A percentile compares a stretch with the other conserved stretches of the same genome.
Conservation (phyloP, 2,797 vertebrate genomes). For the Myotis planiceps region DNA sequence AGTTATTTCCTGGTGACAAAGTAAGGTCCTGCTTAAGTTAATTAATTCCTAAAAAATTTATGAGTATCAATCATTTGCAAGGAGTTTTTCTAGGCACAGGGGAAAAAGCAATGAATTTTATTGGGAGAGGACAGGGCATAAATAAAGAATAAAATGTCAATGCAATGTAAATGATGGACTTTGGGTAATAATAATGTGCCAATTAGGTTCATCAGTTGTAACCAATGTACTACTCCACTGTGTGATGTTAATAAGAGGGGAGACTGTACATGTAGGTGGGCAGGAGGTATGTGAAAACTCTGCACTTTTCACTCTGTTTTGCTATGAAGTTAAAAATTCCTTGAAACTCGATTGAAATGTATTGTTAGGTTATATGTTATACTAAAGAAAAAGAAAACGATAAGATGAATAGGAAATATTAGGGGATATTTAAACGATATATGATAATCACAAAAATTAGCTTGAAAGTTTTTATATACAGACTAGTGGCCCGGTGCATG, state of each 20-base stretch:
- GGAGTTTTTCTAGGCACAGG: neutral
- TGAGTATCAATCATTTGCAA: neutral
- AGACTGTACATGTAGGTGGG: rapidly evolving
- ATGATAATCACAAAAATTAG: neutral
- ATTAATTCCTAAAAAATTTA: neutral
- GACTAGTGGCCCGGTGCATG: too few relatives aligned
- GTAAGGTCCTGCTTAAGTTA: neutral
- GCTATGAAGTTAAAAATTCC: neutral
- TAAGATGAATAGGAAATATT: neutral
- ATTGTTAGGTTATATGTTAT: neutral
- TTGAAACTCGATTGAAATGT: neutral
- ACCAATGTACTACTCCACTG: neutral
- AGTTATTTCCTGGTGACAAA: neutral
- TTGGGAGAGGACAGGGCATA: neutral
- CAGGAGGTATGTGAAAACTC: neutral
- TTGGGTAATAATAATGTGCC: neutral
- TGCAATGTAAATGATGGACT: neutral
- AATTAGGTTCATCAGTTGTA: neutral
- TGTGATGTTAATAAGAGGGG: neutral
- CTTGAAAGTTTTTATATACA: neutral
- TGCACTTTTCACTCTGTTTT: neutral
- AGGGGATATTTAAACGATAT: neutral
- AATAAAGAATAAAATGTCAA: neutral
- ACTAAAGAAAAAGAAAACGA: neutral
- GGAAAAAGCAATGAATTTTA: neutral